Percentiles rank a stretch among this genome's conserved stretches.
phyloP scores from a whole-genome alignment of 2,888 invertebrate genomes.

The Drosophila nr. perissopoda region DNA sequence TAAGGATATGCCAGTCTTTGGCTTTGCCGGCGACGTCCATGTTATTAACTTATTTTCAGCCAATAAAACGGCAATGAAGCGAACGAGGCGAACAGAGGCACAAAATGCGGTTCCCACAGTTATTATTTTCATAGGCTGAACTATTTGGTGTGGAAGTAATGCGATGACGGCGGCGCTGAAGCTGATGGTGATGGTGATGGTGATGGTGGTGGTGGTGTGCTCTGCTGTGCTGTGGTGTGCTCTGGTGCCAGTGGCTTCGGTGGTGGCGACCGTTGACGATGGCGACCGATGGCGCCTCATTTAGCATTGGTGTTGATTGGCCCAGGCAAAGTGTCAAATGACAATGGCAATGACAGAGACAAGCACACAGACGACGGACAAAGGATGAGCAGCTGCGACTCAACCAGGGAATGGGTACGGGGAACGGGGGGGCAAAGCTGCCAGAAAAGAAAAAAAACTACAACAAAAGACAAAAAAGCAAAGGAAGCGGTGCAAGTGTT shows the following conservation, averaged over 20 bases:
- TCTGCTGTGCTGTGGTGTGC: neutral
- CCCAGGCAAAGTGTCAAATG: slow-evolving; percentile 73
- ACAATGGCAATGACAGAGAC: slow-evolving; percentile 53
- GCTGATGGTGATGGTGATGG: neutral
- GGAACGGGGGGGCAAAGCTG: neutral
- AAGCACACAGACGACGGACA: slow-evolving; percentile 19
- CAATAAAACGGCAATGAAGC: slow-evolving; percentile 82
- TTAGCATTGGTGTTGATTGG: slow-evolving; percentile 70
- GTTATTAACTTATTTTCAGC: slow-evolving; percentile 83
- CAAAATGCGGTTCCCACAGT: slow-evolving; percentile 79
- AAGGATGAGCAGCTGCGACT: neutral
- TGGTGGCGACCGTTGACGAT: slow-evolving; percentile 21
- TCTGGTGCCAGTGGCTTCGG: slow-evolving; percentile 7
- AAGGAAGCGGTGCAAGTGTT: slow-evolving; percentile 69
- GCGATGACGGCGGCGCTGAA: slow-evolving; percentile 49
- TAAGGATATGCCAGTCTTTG: slow-evolving; percentile 46
- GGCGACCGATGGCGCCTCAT: slow-evolving; percentile 70
- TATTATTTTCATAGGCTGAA: slow-evolving; percentile 80
- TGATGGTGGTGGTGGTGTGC: neutral
- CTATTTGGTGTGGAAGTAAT: slow-evolving; percentile 74
- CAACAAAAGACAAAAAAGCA: neutral
- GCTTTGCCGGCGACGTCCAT: slow-evolving; percentile 70
- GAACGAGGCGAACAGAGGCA: slow-evolving; percentile 50
- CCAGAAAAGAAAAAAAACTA: neutral
- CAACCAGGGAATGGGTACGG: neutral